Base-by-base conservation (phyloP, 2,888 invertebrate species). In the Oscheius onirici region DNA sequence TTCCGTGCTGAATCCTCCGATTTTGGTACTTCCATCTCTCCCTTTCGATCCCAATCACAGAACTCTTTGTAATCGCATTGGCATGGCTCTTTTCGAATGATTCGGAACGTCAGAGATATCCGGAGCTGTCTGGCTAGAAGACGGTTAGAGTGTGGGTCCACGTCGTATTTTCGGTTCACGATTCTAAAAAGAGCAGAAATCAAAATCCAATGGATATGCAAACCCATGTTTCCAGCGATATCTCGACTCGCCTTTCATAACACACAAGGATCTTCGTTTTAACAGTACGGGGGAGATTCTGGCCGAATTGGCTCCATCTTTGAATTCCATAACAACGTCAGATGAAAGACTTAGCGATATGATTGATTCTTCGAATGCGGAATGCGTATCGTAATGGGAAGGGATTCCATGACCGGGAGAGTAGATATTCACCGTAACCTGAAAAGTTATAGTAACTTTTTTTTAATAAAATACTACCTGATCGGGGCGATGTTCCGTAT, bases 331-430 rank as follows among this genome's bases (percentile, higher is more conserved):
- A 10, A 83, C 83, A 43, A 86, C 83, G 60, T 84, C 83, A 5
- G 83, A 79, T 13, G 75, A 72, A 26, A 86, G 75, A 73, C 95
- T 96, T 0, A 97, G 88, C 0, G 95, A 94, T 28, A 96, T 87
- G 75, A 97, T 93, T 1, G 93, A 93, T 85, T 93, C 92, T 78
- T 93, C 92, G 89, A 97, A 99, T 0, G 95, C 93, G 88, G 95
- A 95, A 87, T 96, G 95, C 0, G 94, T 95, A 88, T 99, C 97
- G 22, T 95, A 92, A 89, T 99, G 97, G 0, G 93, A 91, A 41
- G 97, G 97, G 87, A 99, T 97, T 46, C 95, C 90, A 83, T 90
- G 89, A 8, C 90, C 90, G 15, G 89, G 89, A 54, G 87, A 83
- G 78, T 90, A 90, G 69, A 88, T 86, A 80, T 90, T 90, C 43